Percentiles rank a stretch among this genome's conserved stretches.
Evolutionary conservation across 64 coral and sea anemone genomes (phyloP).

Genomic region (Anthopleura sola): DNA sequence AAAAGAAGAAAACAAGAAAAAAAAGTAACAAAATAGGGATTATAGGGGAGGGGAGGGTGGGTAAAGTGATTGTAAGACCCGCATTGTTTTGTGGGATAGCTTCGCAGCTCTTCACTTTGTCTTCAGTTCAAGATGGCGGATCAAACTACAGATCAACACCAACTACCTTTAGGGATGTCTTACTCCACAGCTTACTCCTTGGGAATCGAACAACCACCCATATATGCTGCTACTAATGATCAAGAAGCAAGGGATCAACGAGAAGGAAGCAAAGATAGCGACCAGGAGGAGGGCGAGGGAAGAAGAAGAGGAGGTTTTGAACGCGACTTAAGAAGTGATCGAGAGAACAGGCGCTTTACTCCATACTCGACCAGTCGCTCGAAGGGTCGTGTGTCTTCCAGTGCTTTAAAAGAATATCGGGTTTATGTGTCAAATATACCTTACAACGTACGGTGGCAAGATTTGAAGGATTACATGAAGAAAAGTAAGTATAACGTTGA

Average conservation of each 20-base stretch:
- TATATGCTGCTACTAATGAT: background rate
- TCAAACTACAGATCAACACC: background rate
- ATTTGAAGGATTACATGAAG: conserved; percentile 94
- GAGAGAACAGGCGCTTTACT: conserved; percentile 58
- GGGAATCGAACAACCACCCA: background rate
- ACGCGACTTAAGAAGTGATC: conserved; percentile 53
- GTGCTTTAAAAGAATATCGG: conserved; percentile 59
- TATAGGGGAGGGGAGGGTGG: background rate
- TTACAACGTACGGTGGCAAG: conserved; percentile 84
- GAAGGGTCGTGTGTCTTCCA: conserved; percentile 37
- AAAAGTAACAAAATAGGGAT: background rate
- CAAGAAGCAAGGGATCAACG: conserved; percentile 48
- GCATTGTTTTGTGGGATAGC: background rate
- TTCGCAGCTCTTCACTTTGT: background rate
- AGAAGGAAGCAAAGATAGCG: conserved; percentile 93
- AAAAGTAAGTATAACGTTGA: conserved; percentile 39
- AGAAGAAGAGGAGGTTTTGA: conserved; percentile 75
- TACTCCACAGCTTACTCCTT: conserved; percentile 6
- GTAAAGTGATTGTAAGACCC: background rate
- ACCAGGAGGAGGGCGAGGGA: conserved; percentile 85
- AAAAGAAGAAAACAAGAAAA: background rate
- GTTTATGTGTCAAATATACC: conserved; percentile 90
- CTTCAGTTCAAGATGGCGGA: conserved; percentile 24
- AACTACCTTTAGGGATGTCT: conserved; percentile 25
- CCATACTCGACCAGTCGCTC: conserved; percentile 66